A percentile compares a stretch with the other conserved stretches of the same genome.
phyloP scores from a whole-genome alignment of 1,140 invertebrate genomes.

The Caenorhabditis latens region DNA sequence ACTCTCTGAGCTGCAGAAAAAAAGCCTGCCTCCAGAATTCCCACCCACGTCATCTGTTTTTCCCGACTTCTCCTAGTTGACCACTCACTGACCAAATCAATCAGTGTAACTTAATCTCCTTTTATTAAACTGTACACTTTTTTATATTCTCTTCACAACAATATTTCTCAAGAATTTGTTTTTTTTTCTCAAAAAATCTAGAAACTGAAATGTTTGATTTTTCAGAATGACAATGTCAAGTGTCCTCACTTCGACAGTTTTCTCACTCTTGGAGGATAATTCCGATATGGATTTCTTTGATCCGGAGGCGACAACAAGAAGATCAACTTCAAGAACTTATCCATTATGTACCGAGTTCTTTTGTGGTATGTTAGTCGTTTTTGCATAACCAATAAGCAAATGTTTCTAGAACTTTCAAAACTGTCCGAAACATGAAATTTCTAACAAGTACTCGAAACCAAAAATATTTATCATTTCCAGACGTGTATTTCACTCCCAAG shows the following conservation, averaged over 20 bases:
- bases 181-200: too few species aligned
- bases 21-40: background rate
- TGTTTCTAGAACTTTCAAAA: too few species aligned
- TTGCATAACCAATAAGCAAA: too few species aligned
- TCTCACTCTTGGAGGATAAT: slow-evolving; percentile 7
- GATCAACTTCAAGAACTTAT: slow-evolving; percentile 10
- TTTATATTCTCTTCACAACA: background rate
- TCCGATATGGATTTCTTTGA: background rate
- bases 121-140: background rate
- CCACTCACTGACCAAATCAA: slow-evolving; percentile 9
- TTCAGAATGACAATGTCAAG: slow-evolving; percentile 14
- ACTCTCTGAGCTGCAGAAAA: background rate
- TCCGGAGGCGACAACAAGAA: background rate
- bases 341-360: slow-evolving; percentile 31
- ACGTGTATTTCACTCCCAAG: slow-evolving; percentile 13
- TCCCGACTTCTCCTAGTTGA: background rate
- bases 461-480: background rate
- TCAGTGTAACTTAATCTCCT: background rate
- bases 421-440: too few species aligned
- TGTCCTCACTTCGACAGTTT: slow-evolving; percentile 6
- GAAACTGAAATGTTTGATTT: background rate
- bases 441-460: too few species aligned
- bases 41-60: slow-evolving; percentile 1
- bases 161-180: background rate
- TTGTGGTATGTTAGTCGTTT: background rate